These are phyloP conservation scores for Coilia nasus DNA, from an alignment of 2,797 vertebrate species.

Conservation along the genomic window DNA sequence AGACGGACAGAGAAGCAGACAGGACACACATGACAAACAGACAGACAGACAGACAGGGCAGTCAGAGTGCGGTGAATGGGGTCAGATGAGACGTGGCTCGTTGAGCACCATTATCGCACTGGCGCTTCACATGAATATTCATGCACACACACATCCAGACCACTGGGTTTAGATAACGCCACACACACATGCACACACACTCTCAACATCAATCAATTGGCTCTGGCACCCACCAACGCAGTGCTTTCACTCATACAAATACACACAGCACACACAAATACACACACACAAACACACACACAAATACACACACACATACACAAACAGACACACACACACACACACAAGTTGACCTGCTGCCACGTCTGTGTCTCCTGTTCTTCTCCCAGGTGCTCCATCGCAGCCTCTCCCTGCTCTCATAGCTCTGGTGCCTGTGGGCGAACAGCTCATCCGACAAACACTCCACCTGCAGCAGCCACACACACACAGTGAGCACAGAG, in stretches of 20 bases:
- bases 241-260: not conserved
- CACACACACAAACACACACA: not conserved
- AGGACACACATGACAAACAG: too few relatives aligned
- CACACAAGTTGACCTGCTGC: not conserved
- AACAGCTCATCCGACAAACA: conserved; percentile 82
- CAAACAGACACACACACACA: not conserved
- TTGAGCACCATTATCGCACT: not conserved
- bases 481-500: too few relatives aligned
- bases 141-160: not conserved
- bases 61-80: not conserved
- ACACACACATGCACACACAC: not conserved
- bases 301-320: not conserved
- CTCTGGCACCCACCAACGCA: too few relatives aligned
- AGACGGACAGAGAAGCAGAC: too few relatives aligned
- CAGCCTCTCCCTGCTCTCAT: conserved; percentile 81
- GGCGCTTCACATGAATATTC: not conserved
- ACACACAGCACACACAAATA: not conserved
- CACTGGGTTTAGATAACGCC: too few relatives aligned
- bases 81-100: not conserved
- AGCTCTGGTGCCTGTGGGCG: conserved; percentile 77
- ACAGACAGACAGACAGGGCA: not conserved
- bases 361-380: not conserved
- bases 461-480: conserved; percentile 74
- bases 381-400: conserved; percentile 80
- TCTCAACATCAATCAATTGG: not conserved